Percentiles rank a stretch among this genome's conserved stretches.
Evolutionary conservation across 2,797 vertebrate species (phyloP).

Genomic region (Sebastolobus altivelis): DNA sequence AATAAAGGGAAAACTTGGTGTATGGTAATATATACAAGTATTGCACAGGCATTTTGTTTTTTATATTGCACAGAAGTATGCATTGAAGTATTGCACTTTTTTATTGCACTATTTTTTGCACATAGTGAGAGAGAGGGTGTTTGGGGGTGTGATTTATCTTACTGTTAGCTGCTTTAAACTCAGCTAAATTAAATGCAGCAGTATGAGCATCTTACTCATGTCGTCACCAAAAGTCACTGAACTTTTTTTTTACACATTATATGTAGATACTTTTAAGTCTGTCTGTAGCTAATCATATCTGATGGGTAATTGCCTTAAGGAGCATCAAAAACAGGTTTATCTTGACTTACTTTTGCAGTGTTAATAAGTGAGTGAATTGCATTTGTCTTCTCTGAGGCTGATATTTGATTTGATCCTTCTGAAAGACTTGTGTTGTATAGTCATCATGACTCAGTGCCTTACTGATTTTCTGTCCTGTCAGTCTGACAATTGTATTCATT

Average conservation of each 20-base stretch:
- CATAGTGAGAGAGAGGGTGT: too few species aligned
- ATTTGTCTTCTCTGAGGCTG: neutral
- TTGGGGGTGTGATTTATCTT: too few species aligned
- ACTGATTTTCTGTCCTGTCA: neutral
- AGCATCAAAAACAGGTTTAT: neutral
- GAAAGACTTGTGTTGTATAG: neutral
- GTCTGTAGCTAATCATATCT: neutral
- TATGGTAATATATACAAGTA: too few species aligned
- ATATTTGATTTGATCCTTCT: neutral
- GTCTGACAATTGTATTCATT: neutral
- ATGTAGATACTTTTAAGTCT: accelerated
- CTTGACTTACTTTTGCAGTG: too few species aligned
- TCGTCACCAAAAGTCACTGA: neutral
- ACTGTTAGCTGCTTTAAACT: neutral
- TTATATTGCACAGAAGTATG: too few species aligned
- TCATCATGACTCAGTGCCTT: neutral
- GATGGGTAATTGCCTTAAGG: accelerated
- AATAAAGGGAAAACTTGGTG: too few species aligned
- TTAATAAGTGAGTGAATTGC: neutral
- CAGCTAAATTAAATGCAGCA: neutral
- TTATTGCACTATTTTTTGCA: too few species aligned
- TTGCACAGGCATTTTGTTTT: too few species aligned
- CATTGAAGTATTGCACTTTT: too few species aligned
- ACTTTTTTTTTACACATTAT: too few species aligned
- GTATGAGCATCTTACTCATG: neutral